Base-by-base conservation (phyloP, 2,888 invertebrate genomes). In the Deilephila porcellus region DNA sequence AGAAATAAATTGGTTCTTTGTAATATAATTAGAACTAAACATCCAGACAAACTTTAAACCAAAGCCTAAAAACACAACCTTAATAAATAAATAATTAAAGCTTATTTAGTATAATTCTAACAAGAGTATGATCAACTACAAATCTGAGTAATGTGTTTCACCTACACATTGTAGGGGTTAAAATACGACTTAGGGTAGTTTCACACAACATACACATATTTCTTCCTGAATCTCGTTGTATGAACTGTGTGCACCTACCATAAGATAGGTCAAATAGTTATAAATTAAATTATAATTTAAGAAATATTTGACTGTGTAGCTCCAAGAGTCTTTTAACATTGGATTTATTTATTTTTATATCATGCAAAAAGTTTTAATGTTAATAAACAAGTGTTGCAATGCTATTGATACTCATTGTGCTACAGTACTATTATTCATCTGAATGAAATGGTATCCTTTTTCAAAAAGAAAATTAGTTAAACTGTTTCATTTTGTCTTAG, bases 401-500 rank as follows among this genome's bases (percentile, higher is more conserved):
- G 56, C 19, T 56, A 56, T 19, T 56, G 17, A 56, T n/a, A 17
- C n/a, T 56, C 56, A 56, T 56, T 56, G n/a, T n/a, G 3, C 6
- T 56, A 4, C n/a, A n/a, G 17, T 56, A 56, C 5, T 56, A 17
- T 56, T 6, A 19, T 4, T n/a, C 14, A 4, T 56, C 17, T 19
- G 17, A 17, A 56, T 56, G 6, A 56, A 56, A 6, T 5, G 17
- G 6, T n/a, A 6, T n/a, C 56, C n/a, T n/a, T n/a, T 5, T 56
- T 56, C 8, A 37, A 37, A 45, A 56, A 34, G 11, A 17, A 60
- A 20, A 34, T 25, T 25, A 2, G 1, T 73, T 59, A 73, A 37
- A 25, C 25, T 11, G 56, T 67, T 59, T 8, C 20, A 74, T 76
- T 79, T 75, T 82, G 80, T 45, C 84, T 76, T 32, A 93, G 81